Percentiles rank a stretch among this genome's conserved stretches.
Evolutionary conservation across 2,113 vertebrate genomes (phyloP).

Genomic region (Pteropus alecto): DNA sequence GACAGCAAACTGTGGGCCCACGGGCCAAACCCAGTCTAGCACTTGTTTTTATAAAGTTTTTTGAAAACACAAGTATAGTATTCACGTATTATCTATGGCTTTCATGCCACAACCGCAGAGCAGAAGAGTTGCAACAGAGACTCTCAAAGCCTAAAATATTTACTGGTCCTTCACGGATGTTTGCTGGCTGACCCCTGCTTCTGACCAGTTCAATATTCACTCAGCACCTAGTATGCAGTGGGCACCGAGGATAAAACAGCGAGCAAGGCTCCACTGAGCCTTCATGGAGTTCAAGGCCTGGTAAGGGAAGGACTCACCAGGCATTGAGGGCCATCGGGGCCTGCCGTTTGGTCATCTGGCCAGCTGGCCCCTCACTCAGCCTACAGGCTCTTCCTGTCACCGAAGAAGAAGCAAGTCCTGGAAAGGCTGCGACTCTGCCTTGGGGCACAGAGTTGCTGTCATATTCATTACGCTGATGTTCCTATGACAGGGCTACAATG

Average conservation of each 20-base stretch:
- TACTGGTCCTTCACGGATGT: neutral
- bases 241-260: neutral
- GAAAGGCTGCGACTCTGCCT: neutral
- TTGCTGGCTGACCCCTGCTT: neutral
- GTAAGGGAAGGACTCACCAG: neutral
- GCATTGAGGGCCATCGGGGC: rapidly evolving
- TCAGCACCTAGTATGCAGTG: neutral
- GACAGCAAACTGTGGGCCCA: neutral
- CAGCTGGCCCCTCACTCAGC: neutral
- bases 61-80: neutral
- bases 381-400: neutral
- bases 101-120: neutral
- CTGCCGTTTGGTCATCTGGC: neutral
- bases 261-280: neutral
- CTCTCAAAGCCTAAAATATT: neutral
- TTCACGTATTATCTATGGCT: neutral
- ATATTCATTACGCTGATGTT: neutral
- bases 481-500: neutral
- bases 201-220: neutral
- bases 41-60: neutral
- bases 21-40: neutral
- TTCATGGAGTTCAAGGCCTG: neutral
- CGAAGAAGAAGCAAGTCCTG: neutral
- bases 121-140: neutral
- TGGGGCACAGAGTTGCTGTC: neutral